phyloP scores from a whole-genome alignment of 2,797 vertebrate species.

The Chaenodraco wilsoni region DNA sequence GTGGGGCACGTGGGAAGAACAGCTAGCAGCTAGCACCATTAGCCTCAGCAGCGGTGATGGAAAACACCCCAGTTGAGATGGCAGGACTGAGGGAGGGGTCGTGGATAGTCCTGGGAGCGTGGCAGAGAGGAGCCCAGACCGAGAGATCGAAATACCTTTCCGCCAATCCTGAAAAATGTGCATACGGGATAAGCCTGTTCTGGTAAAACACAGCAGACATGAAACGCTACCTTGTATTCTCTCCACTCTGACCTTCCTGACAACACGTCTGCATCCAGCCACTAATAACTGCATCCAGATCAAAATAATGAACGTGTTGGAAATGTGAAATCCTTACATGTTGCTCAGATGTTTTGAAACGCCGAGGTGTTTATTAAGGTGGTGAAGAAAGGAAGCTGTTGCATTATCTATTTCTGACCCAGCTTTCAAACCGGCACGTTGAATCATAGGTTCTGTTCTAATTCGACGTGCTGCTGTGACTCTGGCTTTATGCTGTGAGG shows the following conservation, averaged over 20 bases:
- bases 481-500: no score
- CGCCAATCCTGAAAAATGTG: not conserved
- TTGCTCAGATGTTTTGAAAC: not conserved
- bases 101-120: no score
- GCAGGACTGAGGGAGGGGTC: no score
- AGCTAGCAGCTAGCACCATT: no score
- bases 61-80: no score
- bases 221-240: not conserved
- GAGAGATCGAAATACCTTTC: no score
- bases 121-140: no score
- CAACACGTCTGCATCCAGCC: not conserved
- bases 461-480: no score
- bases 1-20: no score
- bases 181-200: not conserved
- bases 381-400: not conserved
- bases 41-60: no score
- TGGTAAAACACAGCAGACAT: not conserved
- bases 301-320: not conserved
- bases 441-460: not conserved
- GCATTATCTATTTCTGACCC: not conserved
- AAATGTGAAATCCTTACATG: not conserved
- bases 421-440: not conserved
- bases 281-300: slow-evolving; percentile 6
- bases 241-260: not conserved
- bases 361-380: not conserved